Conservation (phyloP, 2,888 invertebrate species). For the Crepidodera aurea region DNA sequence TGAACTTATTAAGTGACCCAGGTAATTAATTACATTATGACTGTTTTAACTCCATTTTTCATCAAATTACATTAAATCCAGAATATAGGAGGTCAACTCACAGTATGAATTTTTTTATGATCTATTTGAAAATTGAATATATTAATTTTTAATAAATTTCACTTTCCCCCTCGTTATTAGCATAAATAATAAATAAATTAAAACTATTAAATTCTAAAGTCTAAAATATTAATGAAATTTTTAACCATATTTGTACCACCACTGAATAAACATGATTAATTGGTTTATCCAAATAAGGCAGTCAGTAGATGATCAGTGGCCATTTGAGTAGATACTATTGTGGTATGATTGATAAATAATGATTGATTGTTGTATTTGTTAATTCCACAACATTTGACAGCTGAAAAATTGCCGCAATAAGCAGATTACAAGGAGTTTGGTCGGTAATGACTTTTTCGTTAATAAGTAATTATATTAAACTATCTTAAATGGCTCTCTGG, state of each 20-base stretch:
- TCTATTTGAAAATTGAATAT: too few relatives aligned
- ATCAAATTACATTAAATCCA: too few relatives aligned
- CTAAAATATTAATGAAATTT: conserved; percentile 10
- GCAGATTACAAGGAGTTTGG: conserved; percentile 36
- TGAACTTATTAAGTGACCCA: too few relatives aligned
- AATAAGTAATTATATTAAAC: conserved; percentile 38
- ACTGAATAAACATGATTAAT: conserved; percentile 40
- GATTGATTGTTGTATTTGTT: conserved; percentile 42
- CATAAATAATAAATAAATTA: too few relatives aligned
- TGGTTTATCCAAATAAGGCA: conserved; percentile 43
- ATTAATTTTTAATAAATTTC: too few relatives aligned
- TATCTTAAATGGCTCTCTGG: conserved; percentile 29
- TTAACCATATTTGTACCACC: conserved; percentile 8
- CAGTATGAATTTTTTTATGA: too few relatives aligned
- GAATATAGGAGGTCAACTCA: too few relatives aligned
- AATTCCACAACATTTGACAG: conserved; percentile 36
- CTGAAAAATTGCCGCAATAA: conserved; percentile 38
- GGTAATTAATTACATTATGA: too few relatives aligned
- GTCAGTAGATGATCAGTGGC: conserved; percentile 45
- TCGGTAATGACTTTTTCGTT: conserved; percentile 39
- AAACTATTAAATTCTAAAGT: too few relatives aligned
- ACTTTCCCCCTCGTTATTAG: neutral
- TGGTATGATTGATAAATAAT: conserved; percentile 44
- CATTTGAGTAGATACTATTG: conserved; percentile 37
- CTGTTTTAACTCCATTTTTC: too few relatives aligned